Evolutionary conservation across 2,797 vertebrate genomes (phyloP), one percentile per base, ranked within the genome.

Genomic region (Poecilia picta): DNA sequence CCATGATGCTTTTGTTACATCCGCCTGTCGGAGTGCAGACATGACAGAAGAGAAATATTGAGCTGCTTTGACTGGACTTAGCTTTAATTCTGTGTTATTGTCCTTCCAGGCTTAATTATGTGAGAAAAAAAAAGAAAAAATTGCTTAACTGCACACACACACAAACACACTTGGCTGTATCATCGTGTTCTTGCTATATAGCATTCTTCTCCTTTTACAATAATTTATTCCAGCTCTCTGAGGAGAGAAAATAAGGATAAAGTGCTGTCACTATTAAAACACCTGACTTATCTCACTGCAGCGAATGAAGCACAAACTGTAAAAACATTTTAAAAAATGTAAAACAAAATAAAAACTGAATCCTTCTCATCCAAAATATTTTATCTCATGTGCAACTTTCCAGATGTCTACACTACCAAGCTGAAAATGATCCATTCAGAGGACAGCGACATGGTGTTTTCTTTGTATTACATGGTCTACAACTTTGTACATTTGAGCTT

Each of bases 41-140:
- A 41, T 5, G 23, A 68, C 23, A 13, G 36, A 25, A 25, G 66
- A 68, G 66, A 72, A 72, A 72, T 46, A 72, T 66, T 2, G 12
- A 73, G 41, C 47, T 5, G 62, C 36, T 47, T 72, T 16, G 1
- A 74, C 62, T 47, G 6, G 1, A 72, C 79, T 89, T 89, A 84
- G 91, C 83, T 89, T 93, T 88, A 41, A 66, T 64, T 53, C 18
- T 80, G 53, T 46, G 70, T 28, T 15, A 68, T 45, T 74, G 39
- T 66, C 33, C 10, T 66, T 25, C 64, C 36, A 39, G 36, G 18
- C 18, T 39, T 39, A 39, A 41, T 39, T 66, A 39, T 66, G 64
- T 23, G 20, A 25, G 13, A 83, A 55, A 76, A 8, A 79, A 80
- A 55, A 80, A 55, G 53, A n/a, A 55, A n/a, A n/a, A n/a, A n/a